These are phyloP conservation scores for Odobenus rosmarus DNA, from an alignment of 2,113 vertebrate genomes.

Conservation along the genomic window DNA sequence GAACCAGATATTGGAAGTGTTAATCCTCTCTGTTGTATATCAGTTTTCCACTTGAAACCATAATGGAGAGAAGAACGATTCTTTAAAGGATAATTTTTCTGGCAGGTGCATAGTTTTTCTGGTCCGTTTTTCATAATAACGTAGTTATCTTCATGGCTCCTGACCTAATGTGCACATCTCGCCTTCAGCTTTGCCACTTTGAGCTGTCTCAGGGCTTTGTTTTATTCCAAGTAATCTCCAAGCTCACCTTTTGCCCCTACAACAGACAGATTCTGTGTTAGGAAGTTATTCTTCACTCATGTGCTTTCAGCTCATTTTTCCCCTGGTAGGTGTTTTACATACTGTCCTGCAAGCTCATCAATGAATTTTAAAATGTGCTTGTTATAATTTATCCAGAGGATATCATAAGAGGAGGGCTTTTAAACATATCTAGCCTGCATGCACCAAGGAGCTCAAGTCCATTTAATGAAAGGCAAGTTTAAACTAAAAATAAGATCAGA, in stretches of 20 bases:
- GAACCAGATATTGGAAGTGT: not conserved
- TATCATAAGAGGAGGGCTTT: not conserved
- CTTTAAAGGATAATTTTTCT: not conserved
- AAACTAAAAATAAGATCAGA: slow-evolving; percentile 10
- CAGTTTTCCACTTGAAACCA: not conserved
- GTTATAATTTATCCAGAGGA: slow-evolving; percentile 15
- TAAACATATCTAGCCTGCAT: not conserved
- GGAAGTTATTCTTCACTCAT: not conserved
- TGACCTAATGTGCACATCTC: not conserved
- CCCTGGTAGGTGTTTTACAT: not conserved
- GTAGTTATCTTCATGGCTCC: not conserved
- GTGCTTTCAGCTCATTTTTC: not conserved
- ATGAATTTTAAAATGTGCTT: slow-evolving; percentile 1
- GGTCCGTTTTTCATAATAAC: not conserved
- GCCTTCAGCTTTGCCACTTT: not conserved
- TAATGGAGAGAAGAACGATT: not conserved
- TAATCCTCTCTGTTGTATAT: not conserved
- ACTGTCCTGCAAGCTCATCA: not conserved
- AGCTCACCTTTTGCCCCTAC: not conserved
- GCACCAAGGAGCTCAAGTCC: not conserved
- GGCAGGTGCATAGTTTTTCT: not conserved
- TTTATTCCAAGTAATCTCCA: not conserved
- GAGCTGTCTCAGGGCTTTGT: not conserved
- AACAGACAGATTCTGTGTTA: not conserved
- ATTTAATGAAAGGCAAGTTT: slow-evolving; percentile 26